phyloP scores from a whole-genome alignment of 2,113 vertebrate genomes.

The Neoarius graeffei region DNA sequence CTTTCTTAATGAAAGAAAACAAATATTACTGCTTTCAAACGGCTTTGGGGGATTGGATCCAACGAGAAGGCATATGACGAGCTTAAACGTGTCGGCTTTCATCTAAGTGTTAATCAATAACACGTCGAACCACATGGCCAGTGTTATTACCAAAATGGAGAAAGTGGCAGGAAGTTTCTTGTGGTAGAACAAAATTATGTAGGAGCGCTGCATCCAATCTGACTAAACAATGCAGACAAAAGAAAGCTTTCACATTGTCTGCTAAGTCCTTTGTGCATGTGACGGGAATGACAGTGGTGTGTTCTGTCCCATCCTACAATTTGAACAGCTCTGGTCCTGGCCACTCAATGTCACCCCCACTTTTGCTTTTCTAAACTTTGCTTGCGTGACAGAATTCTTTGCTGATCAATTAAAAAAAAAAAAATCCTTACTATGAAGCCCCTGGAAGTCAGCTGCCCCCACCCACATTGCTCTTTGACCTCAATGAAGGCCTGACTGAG shows the following conservation, averaged over 20 bases:
- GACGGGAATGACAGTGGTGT: constrained; percentile 25
- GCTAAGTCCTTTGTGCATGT: constrained; percentile 37
- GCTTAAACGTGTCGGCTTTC: constrained; percentile 49
- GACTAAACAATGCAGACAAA: constrained; percentile 32
- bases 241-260: constrained; percentile 41
- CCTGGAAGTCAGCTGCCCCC: constrained; percentile 70
- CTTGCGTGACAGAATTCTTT: constrained; percentile 50
- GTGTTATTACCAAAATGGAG: constrained; percentile 35
- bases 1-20: constrained; percentile 68
- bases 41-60: constrained; percentile 54
- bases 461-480: constrained; percentile 75
- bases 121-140: constrained; percentile 32
- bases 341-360: constrained; percentile 2
- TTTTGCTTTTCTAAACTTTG: constrained; percentile 54
- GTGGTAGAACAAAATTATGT: constrained; percentile 2
- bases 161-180: constrained; percentile 15
- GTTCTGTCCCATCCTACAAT: constrained; percentile 23
- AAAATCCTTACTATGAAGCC: constrained; percentile 63
- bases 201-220: neutral
- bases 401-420: constrained; percentile 58
- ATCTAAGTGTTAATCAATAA: constrained; percentile 43
- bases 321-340: constrained; percentile 7
- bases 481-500: constrained; percentile 82
- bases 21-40: constrained; percentile 56
- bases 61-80: constrained; percentile 55